Percentiles rank a stretch among this genome's conserved stretches.
These are phyloP conservation scores for Aphis gossypii DNA, from an alignment of 1,140 invertebrate genomes.

Conservation along the genomic window DNA sequence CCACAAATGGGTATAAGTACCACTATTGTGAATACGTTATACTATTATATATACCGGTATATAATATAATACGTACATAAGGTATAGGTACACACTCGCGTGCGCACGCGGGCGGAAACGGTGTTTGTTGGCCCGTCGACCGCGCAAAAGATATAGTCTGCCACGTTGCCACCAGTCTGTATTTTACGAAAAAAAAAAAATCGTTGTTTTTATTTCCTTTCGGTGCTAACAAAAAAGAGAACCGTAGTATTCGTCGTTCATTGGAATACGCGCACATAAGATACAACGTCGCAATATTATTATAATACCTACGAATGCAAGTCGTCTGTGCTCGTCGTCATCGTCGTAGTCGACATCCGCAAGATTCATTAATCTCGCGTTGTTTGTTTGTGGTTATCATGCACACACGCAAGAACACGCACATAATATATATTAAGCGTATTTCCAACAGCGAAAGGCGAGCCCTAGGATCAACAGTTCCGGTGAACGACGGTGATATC, in stretches of 20 bases:
- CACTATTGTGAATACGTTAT: constrained; percentile 10
- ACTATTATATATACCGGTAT: background rate
- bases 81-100: background rate
- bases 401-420: no score
- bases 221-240: background rate
- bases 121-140: background rate
- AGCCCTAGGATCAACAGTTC: background rate
- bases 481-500: no score
- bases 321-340: background rate
- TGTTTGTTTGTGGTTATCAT: constrained; percentile 8
- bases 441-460: background rate
- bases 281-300: no score
- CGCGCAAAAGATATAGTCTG: background rate
- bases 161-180: background rate
- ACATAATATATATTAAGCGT: background rate
- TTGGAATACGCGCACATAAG: background rate
- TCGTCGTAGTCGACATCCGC: background rate
- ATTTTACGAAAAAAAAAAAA: background rate
- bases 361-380: background rate
- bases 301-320: background rate
- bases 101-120: background rate
- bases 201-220: background rate
- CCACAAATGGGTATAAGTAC: constrained; percentile 7
- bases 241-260: background rate
- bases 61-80: background rate